These are phyloP conservation scores for Clepsis dumicolana DNA, from an alignment of 2,888 invertebrate genomes.

Conservation along the genomic window DNA sequence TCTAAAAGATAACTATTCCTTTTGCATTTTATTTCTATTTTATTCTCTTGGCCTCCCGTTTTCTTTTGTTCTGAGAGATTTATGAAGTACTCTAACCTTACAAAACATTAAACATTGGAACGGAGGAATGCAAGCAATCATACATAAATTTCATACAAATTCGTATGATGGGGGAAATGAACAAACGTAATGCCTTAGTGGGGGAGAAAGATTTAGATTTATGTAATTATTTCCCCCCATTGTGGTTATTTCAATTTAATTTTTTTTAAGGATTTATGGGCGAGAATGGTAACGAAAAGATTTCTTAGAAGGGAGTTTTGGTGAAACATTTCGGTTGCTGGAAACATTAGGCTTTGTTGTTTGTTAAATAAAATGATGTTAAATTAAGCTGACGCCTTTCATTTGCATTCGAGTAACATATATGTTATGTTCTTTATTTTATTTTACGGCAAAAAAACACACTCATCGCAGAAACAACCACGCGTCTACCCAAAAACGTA, in stretches of 20 bases:
- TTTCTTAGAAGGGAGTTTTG: background rate
- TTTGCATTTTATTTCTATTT: conserved; percentile 61
- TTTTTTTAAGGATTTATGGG: conserved; percentile 22
- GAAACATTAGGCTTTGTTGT: background rate
- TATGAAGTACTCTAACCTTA: conserved; percentile 54
- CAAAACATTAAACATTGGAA: conserved; percentile 57
- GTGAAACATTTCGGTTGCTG: background rate
- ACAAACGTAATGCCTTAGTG: conserved; percentile 37
- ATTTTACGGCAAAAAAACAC: background rate
- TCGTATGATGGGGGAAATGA: conserved; percentile 41
- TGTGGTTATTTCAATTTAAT: conserved; percentile 35
- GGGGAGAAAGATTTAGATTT: conserved; percentile 42
- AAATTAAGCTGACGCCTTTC: background rate
- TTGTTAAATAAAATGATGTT: background rate
- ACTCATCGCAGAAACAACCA: background rate
- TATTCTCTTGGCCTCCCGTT: conserved; percentile 42
- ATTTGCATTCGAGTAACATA: background rate
- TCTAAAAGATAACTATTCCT: conserved; percentile 57
- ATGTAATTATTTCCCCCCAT: conserved; percentile 42
- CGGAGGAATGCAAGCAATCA: conserved; percentile 51
- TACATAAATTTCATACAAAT: conserved; percentile 50
- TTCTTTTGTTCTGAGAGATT: conserved; percentile 54
- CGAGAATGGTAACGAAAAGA: background rate
- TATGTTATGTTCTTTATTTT: no score
- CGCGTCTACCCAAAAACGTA: background rate